Evolutionary conservation across 2,113 vertebrate species (phyloP), one percentile per base, ranked within the genome.

Genomic region (Lampris megalopsis): DNA sequence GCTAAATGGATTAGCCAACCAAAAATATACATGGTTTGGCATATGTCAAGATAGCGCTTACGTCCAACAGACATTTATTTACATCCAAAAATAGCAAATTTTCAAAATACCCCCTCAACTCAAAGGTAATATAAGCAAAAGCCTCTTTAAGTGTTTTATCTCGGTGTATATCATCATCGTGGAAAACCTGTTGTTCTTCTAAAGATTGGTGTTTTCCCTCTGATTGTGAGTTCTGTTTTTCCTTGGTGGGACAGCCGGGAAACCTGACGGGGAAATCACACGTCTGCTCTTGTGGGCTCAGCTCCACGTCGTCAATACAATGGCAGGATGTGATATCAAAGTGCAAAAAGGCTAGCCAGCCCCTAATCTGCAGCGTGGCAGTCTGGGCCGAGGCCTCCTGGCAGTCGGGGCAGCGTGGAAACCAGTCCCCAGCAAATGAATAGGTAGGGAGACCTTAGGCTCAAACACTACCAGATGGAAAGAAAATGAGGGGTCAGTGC

Each of bases 321-420:
- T 88, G 81, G 77, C 86, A 89, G 92, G 90, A 91, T 68, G 83
- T 83, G 88, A 85, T 70, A 77, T 81, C 86, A 90, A 54, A 4
- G 63, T 6, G 69, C 43, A 24, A 24, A 24, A 24, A 24, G 24
- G 24, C 24, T 24, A 24, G 41, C 63, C 66, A 56, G 38, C 67
- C 73, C 79, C 38, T 43, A 49, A 52, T 50, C 71, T 75, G 70
- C 54, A 73, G 63, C 5, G 42, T 40, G 68, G 43, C 62, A 54
- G 71, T 24, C 52, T 78, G 80, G n/a, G 40, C 62, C 13, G 9
- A 2, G 49, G 50, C 62, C 64, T 47, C 57, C 65, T 81, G 65
- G 76, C 48, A 7, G 68, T 49, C 38, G 63, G 37, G 62, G 45
- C 10, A n/a, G 52, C 48, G 52, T 4, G 48, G 62, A 67, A 50